Evolutionary conservation across 2,888 invertebrate genomes (phyloP).

Genomic region (Synanthedon tipuliformis): DNA sequence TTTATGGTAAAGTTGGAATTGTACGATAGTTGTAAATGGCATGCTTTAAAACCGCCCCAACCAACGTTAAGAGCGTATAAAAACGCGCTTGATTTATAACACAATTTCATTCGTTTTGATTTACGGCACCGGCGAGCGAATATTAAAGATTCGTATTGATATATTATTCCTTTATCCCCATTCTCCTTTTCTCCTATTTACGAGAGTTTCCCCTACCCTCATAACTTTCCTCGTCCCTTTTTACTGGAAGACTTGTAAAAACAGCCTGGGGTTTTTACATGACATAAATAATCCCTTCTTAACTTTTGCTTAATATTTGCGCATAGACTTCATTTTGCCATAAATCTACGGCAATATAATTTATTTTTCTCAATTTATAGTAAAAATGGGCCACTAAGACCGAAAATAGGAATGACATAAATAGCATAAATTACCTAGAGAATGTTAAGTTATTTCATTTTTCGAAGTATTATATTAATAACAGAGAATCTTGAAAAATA

Average conservation of each 20-base stretch:
- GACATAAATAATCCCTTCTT: conserved; percentile 35
- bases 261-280: conserved; percentile 41
- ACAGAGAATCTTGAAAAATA: too few relatives aligned
- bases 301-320: conserved; percentile 30
- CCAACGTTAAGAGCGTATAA: conserved; percentile 13
- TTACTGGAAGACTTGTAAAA: conserved; percentile 58
- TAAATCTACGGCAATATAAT: too few relatives aligned
- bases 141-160: conserved; percentile 71
- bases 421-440: too few relatives aligned
- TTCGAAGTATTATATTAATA: too few relatives aligned
- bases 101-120: conserved; percentile 62
- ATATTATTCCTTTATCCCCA: conserved; percentile 69
- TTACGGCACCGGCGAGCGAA: conserved; percentile 60
- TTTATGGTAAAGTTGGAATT: too few relatives aligned
- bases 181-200: conserved; percentile 64
- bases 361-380: too few relatives aligned
- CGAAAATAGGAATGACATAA: too few relatives aligned
- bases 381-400: too few relatives aligned
- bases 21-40: neutral
- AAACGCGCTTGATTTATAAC: conserved; percentile 51
- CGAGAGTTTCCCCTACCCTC: conserved; percentile 60
- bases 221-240: conserved; percentile 64
- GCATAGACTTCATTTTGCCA: neutral
- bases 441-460: too few relatives aligned
- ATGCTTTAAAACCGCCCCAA: conserved; percentile 9